Percentiles rank a stretch among this genome's conserved stretches.
These are phyloP conservation scores for Platyura marginata DNA, from an alignment of 1,140 invertebrate species.

Conservation along the genomic window DNA sequence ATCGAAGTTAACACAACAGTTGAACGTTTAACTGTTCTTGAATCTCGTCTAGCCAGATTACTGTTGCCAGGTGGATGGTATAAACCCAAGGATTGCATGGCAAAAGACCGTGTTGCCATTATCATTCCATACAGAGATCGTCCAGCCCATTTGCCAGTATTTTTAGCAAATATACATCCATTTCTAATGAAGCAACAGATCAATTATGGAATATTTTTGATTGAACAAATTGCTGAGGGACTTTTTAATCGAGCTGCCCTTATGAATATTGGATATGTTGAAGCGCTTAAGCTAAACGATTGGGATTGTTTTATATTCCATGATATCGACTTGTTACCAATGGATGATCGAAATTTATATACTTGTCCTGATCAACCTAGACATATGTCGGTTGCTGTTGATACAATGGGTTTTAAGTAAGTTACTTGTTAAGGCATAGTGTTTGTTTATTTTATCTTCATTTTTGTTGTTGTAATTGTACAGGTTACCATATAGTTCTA, in stretches of 20 bases:
- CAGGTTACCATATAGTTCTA: conserved; percentile 70
- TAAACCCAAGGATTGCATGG: conserved; percentile 51
- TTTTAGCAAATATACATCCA: conserved; percentile 79
- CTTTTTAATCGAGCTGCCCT: conserved; percentile 83
- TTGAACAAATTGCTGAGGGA: conserved; percentile 69
- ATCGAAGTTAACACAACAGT: conserved; percentile 24
- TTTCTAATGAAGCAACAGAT: conserved; percentile 78
- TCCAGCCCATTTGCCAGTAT: conserved; percentile 59
- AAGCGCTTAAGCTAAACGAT: conserved; percentile 54
- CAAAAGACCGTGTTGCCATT: conserved; percentile 66
- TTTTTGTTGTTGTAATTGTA: conserved; percentile 6
- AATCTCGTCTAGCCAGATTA: conserved; percentile 26
- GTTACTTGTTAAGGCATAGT: conserved; percentile 7
- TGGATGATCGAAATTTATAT: conserved; percentile 85
- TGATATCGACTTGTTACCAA: conserved; percentile 85
- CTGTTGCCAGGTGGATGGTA: conserved; percentile 54
- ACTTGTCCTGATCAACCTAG: conserved; percentile 75
- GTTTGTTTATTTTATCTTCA: neutral
- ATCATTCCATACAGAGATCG: conserved; percentile 72
- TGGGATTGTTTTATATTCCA: conserved; percentile 92
- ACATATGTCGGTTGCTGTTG: conserved; percentile 88
- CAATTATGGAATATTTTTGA: conserved; percentile 85
- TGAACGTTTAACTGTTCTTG: conserved; percentile 23
- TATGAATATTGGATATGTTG: conserved; percentile 88
- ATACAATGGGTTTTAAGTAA: conserved; percentile 74